These are phyloP conservation scores for Halcyon malimbica DNA, from an alignment of 2,113 vertebrate species.

Conservation along the genomic window DNA sequence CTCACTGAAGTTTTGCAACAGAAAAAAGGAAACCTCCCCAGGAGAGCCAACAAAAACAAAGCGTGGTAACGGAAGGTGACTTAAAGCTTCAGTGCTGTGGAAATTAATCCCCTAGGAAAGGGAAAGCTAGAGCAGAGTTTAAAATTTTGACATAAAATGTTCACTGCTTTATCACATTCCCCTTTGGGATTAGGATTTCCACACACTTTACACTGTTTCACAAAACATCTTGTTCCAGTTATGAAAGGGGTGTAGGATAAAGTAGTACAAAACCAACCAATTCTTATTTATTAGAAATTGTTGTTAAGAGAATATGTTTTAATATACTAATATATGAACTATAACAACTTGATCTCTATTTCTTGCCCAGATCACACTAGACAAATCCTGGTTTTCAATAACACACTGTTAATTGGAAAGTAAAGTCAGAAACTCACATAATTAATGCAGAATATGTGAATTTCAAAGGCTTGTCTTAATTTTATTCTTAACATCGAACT, in stretches of 20 bases:
- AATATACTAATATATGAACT: not conserved
- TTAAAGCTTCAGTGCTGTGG: not conserved
- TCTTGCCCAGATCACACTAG: not conserved
- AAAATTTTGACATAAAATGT: not conserved
- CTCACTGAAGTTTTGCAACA: not conserved
- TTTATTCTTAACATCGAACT: not conserved
- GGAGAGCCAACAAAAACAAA: not conserved
- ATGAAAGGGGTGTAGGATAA: not conserved
- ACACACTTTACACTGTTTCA: not conserved
- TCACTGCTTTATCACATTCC: not conserved
- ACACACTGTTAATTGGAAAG: not conserved
- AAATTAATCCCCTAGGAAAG: slow-evolving; percentile 19
- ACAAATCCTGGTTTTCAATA: not conserved
- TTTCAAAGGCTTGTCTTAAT: not conserved
- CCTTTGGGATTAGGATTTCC: not conserved
- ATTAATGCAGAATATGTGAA: not conserved
- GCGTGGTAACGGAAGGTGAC: not conserved
- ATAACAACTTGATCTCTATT: not conserved
- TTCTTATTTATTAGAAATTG: not conserved
- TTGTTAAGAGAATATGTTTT: not conserved
- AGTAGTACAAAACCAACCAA: not conserved
- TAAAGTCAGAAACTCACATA: not conserved
- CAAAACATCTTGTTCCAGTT: not conserved
- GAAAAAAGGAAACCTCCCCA: not conserved
- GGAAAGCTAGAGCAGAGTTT: not conserved